Evolutionary conservation across 2,888 invertebrate genomes (phyloP).

Genomic region (Apomyelois bistriatella): DNA sequence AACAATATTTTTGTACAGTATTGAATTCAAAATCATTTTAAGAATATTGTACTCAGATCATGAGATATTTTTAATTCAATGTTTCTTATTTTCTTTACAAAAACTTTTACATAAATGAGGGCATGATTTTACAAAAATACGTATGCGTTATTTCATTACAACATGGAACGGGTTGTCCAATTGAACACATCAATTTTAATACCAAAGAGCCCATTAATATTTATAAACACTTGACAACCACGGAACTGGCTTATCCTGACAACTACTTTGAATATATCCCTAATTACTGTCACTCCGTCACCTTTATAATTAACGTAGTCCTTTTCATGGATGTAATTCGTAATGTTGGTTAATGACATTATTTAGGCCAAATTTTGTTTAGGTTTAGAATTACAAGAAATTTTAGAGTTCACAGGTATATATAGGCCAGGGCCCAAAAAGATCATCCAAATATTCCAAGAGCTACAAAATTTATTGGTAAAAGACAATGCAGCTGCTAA

Average conservation of each 20-base stretch:
- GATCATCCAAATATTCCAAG: no score
- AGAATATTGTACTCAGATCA: no score
- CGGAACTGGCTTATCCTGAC: slow-evolving; percentile 9
- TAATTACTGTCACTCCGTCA: slow-evolving; percentile 25
- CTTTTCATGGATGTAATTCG: background rate
- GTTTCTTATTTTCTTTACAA: background rate
- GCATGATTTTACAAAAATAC: slow-evolving; percentile 5
- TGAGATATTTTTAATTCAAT: background rate
- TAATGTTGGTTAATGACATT: background rate
- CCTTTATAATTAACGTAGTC: slow-evolving; percentile 18
- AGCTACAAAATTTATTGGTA: no score
- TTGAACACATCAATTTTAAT: slow-evolving; percentile 71
- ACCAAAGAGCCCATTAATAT: slow-evolving; percentile 61
- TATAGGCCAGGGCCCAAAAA: no score
- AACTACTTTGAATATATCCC: slow-evolving; percentile 16
- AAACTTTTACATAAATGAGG: slow-evolving; percentile 4
- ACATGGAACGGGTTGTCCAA: slow-evolving; percentile 28
- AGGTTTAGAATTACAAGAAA: no score
- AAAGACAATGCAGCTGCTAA: no score
- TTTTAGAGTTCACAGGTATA: no score
- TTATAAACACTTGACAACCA: slow-evolving; percentile 39
- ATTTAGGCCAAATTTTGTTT: background rate
- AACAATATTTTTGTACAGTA: no score
- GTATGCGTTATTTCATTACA: background rate
- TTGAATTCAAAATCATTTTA: no score